Base-by-base conservation (phyloP, 1,140 invertebrate species). In the Rhopalosiphum padi region DNA sequence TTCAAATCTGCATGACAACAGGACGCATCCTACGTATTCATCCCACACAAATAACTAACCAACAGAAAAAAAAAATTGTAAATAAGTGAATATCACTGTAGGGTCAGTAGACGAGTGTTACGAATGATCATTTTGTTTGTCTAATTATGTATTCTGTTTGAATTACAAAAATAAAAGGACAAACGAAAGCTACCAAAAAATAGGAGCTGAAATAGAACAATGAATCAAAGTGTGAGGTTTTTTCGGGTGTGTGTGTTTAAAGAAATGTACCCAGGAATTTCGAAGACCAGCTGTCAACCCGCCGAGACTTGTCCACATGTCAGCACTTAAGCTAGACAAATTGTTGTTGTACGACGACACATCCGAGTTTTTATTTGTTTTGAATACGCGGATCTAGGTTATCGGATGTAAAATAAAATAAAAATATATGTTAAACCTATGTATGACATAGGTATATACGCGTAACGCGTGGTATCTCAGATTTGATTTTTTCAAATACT, bases 321-420 rank as follows among this genome's bases (percentile, higher is more conserved):
- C 91, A 93, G 82, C 82, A 93, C 91, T 93, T 93, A 93, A 93
- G 91, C 91, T 85, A 93, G 91, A 93, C 91, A 93, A 93, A 93
- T 93, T 93, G 91, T 53, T 85, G 46, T 92, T 82, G 83, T 93
- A 41, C 48, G 82, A 53, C 48, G 82, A 86, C 48, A 93, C 37
- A 53, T 51, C 11, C 35, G 15, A 86, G 82, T 93, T 93, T 93
- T 93, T 93, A 93, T 93, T 93, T 85, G 82, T 93, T 85, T 85
- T 83, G 46, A 77, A 48, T 83, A 43, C 35, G 22, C 22, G 43
- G 43, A 77, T 86, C 41, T 23, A 21, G 41, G 30, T 86, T 93
- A 93, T 55, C 48, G 15, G 30, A 90, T 68, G 6, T 89, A 55
- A 60, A 68, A 90, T 68, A 35, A 60, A 90, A 90, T 90, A 30